A percentile compares a stretch with the other conserved stretches of the same genome.
Evolutionary conservation across 2,888 invertebrate species (phyloP).

Genomic region (Hirtodrosophila confusa): DNA sequence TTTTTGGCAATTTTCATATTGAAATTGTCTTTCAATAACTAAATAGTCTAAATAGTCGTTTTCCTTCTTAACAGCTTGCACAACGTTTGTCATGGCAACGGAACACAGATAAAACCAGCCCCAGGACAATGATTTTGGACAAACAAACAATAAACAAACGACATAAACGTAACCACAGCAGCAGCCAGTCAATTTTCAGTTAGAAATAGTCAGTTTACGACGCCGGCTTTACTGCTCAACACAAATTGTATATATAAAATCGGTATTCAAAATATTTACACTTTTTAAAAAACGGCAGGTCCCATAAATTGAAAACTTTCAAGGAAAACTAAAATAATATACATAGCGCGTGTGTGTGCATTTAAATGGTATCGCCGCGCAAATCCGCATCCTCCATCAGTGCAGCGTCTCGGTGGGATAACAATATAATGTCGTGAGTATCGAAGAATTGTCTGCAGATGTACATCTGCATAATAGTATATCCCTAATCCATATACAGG

Average conservation of each 20-base stretch:
- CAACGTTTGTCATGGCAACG: slow-evolving; percentile 49
- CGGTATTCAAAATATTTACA: slow-evolving; percentile 26
- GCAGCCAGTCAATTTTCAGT: slow-evolving; percentile 66
- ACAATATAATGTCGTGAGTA: slow-evolving; percentile 80
- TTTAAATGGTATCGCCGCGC: slow-evolving; percentile 77
- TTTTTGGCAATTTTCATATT: too few species aligned
- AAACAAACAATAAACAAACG: slow-evolving; percentile 68
- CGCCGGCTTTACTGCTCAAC: slow-evolving; percentile 34
- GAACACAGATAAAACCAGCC: slow-evolving; percentile 13
- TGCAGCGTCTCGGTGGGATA: slow-evolving; percentile 43
- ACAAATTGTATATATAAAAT: slow-evolving; percentile 2
- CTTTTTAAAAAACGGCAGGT: background rate
- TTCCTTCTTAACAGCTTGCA: too few species aligned
- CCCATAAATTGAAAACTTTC: slow-evolving; percentile 16
- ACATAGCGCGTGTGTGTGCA: slow-evolving; percentile 15
- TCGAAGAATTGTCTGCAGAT: background rate
- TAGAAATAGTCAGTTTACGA: slow-evolving; percentile 38
- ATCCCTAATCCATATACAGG: slow-evolving; percentile 49
- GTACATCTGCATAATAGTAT: background rate
- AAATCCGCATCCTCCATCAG: slow-evolving; percentile 83
- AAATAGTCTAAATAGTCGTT: too few species aligned
- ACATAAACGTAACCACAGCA: slow-evolving; percentile 68
- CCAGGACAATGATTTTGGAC: slow-evolving; percentile 25
- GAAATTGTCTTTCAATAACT: too few species aligned
- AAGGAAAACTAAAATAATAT: slow-evolving; percentile 1